Evolutionary conservation across 2,797 vertebrate genomes (phyloP).

Genomic region (Urosaurus nigricauda): DNA sequence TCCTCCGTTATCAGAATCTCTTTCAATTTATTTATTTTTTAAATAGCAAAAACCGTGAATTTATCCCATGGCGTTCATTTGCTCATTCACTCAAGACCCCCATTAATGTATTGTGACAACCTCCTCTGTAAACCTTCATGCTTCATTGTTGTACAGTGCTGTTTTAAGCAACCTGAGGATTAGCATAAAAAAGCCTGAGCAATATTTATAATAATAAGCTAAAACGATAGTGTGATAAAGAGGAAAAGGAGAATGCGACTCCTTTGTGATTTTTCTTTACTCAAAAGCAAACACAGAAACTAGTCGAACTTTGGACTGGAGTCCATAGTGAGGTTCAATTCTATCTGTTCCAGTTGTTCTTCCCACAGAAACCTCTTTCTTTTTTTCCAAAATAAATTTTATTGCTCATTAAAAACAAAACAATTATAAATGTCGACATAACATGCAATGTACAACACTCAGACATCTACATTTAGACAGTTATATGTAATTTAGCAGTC

Average conservation of each 20-base stretch:
- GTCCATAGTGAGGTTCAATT: neutral
- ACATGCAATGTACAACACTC: too few relatives aligned
- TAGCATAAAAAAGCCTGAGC: neutral
- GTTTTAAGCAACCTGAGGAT: neutral
- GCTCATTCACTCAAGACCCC: neutral
- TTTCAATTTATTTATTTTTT: neutral
- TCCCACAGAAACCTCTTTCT: neutral
- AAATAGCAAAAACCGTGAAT: neutral
- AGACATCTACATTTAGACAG: too few relatives aligned
- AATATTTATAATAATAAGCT: neutral
- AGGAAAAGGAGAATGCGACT: neutral
- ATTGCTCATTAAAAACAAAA: too few relatives aligned
- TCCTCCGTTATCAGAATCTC: neutral
- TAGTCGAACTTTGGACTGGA: neutral
- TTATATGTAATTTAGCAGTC: too few relatives aligned
- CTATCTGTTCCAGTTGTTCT: too few relatives aligned
- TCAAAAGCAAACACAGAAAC: neutral
- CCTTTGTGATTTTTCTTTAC: neutral
- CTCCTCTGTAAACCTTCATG: neutral
- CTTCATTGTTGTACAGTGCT: neutral
- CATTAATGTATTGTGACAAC: neutral
- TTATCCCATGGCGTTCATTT: neutral
- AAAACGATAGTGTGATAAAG: neutral
- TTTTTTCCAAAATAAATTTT: too few relatives aligned
- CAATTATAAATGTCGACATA: too few relatives aligned